Evolutionary conservation across 1,140 invertebrate species (phyloP), one percentile per base, ranked within the genome.

Genomic region (Stenopsyche tienmushanensis): DNA sequence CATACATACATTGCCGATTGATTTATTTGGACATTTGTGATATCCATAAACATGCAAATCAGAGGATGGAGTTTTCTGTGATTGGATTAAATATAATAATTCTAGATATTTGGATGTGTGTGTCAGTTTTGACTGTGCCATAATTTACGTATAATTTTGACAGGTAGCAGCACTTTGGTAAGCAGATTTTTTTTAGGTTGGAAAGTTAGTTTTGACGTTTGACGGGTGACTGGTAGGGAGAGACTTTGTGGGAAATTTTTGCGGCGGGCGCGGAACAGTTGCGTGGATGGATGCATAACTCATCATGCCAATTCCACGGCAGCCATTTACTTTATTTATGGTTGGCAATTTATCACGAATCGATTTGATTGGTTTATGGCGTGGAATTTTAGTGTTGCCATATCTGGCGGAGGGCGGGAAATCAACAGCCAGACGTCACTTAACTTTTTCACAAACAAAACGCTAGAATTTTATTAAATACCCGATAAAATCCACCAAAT

Each of bases 251-350:
- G 62, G 57, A 60, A 62, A 65, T 64, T 65, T 69, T 65, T 62
- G 62, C 58, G 62, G 67, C 13, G 42, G 8, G 15, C 47, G 26
- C 47, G 64, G 64, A 74, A 75, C 73, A 76, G 74, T 76, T 77
- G 73, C 75, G 71, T 72, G 65, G 71, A 75, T 73, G 76, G 75
- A 75, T 75, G 73, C 74, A 77, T 76, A 77, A 78, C 76, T 76
- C 76, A 73, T 77, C 75, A 77, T 73, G 77, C 75, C 77, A 78
- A 78, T 77, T 77, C 74, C 77, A 77, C 68, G 64, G 76, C 74
- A 72, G 76, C 76, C 75, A 76, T 78, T 78, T 77, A 76, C 75
- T 77, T 78, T 78, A 77, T 78, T 78, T 78, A 78, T 77, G 77
- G 76, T 71, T 71, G 72, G 72, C 73, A 73, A 78, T 78, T 77